Percentiles rank a stretch among this genome's conserved stretches.
These are phyloP conservation scores for Montifringilla adamsi DNA, from an alignment of 2,113 vertebrate genomes.

Conservation along the genomic window DNA sequence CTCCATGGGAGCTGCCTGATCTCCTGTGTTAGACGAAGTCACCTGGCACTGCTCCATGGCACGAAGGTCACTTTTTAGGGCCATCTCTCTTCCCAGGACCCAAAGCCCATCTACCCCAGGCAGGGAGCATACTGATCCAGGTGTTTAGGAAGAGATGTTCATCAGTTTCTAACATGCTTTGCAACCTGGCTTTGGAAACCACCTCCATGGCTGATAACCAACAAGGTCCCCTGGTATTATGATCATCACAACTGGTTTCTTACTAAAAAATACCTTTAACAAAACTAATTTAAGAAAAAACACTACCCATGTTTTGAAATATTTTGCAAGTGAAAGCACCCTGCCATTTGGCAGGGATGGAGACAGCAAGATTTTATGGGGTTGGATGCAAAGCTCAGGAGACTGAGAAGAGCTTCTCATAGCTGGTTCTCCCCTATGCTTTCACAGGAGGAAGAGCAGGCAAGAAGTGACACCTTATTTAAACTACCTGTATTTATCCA, in stretches of 20 bases:
- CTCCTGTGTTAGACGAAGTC: not conserved
- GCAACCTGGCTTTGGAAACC: not conserved
- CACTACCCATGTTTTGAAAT: not conserved
- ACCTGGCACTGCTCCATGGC: not conserved
- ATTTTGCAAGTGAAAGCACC: not conserved
- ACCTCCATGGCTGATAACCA: not conserved
- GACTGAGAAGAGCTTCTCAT: not conserved
- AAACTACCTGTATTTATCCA: not conserved
- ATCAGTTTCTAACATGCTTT: not conserved
- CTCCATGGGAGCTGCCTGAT: not conserved
- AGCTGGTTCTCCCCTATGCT: not conserved
- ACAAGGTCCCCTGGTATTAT: not conserved
- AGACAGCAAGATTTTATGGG: not conserved
- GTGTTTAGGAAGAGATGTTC: not conserved
- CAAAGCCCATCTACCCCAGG: not conserved
- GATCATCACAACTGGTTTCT: not conserved
- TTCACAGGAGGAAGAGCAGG: not conserved
- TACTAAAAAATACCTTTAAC: not conserved
- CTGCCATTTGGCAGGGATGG: not conserved
- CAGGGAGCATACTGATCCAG: not conserved
- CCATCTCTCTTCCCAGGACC: not conserved
- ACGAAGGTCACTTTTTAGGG: not conserved
- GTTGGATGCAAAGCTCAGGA: not conserved
- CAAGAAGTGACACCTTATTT: not conserved
- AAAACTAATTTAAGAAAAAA: not conserved